A percentile compares a stretch with the other conserved stretches of the same genome.
Conservation (phyloP, 2,888 invertebrate genomes). For the Scotopteryx bipunctaria region DNA sequence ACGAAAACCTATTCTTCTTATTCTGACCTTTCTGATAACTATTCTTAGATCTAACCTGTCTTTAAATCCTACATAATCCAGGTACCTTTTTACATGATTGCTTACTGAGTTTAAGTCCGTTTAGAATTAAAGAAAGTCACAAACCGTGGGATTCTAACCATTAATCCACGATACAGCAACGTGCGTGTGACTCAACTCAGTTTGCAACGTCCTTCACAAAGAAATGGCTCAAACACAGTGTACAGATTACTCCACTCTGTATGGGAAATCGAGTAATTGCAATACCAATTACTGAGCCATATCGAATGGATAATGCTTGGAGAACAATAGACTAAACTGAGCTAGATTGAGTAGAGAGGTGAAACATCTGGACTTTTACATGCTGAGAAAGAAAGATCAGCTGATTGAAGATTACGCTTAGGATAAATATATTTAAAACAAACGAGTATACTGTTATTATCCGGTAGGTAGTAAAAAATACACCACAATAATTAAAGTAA, state of each 20-base stretch:
- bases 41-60: too few species aligned
- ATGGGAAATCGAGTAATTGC: slow-evolving; percentile 28
- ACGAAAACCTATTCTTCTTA: too few species aligned
- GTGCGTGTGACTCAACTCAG: slow-evolving; percentile 10
- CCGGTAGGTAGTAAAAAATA: too few species aligned
- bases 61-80: too few species aligned
- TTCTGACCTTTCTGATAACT: too few species aligned
- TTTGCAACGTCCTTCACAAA: slow-evolving; percentile 33
- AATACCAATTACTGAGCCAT: slow-evolving; percentile 21
- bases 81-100: too few species aligned
- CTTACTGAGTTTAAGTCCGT: neutral
- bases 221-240: slow-evolving; percentile 34
- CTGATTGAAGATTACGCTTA: neutral
- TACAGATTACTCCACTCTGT: slow-evolving; percentile 6
- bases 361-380: slow-evolving; percentile 8
- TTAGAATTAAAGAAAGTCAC: neutral
- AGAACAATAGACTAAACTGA: slow-evolving; percentile 20
- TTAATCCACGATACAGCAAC: slow-evolving; percentile 11
- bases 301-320: slow-evolving; percentile 22
- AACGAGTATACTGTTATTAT: too few species aligned
- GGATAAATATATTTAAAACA: neutral
- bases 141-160: neutral
- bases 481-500: too few species aligned
- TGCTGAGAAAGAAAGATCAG: slow-evolving; percentile 4
- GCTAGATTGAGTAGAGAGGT: slow-evolving; percentile 1